These are phyloP conservation scores for Drosophila grimshawi DNA, from an alignment of 1,140 invertebrate species.

Conservation along the genomic window DNA sequence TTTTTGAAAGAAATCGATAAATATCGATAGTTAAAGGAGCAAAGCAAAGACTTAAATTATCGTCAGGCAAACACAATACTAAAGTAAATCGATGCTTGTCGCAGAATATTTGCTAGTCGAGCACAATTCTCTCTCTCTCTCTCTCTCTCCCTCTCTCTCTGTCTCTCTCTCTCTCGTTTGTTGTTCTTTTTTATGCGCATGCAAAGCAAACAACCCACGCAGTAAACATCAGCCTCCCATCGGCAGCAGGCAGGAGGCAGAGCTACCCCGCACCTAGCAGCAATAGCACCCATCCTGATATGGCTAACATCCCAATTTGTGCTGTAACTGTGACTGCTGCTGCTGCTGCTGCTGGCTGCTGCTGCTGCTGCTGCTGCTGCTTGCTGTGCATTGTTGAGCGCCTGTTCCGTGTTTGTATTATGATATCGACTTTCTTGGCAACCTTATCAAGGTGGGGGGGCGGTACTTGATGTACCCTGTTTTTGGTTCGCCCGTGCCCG, in stretches of 20 bases:
- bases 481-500: too few relatives aligned
- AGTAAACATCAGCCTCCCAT: slow-evolving; percentile 42
- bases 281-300: slow-evolving; percentile 14
- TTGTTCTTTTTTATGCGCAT: slow-evolving; percentile 58
- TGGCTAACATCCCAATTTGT: slow-evolving; percentile 45
- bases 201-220: slow-evolving; percentile 73
- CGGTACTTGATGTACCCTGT: background rate
- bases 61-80: too few relatives aligned
- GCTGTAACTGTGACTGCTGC: slow-evolving; percentile 1
- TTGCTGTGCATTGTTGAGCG: slow-evolving; percentile 62
- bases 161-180: background rate
- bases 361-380: slow-evolving; percentile 24
- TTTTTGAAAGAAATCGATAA: background rate
- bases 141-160: background rate
- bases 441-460: slow-evolving; percentile 57
- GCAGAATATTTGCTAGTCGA: too few relatives aligned
- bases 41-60: too few relatives aligned
- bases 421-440: slow-evolving; percentile 74
- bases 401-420: slow-evolving; percentile 81
- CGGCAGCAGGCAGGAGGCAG: background rate
- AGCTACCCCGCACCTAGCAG: background rate
- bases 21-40: background rate
- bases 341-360: slow-evolving; percentile 28
- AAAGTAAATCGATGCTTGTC: too few relatives aligned
- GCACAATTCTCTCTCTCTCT: background rate